Conservation (phyloP, 2,888 invertebrate genomes). For the Mesochorus sp. region DNA sequence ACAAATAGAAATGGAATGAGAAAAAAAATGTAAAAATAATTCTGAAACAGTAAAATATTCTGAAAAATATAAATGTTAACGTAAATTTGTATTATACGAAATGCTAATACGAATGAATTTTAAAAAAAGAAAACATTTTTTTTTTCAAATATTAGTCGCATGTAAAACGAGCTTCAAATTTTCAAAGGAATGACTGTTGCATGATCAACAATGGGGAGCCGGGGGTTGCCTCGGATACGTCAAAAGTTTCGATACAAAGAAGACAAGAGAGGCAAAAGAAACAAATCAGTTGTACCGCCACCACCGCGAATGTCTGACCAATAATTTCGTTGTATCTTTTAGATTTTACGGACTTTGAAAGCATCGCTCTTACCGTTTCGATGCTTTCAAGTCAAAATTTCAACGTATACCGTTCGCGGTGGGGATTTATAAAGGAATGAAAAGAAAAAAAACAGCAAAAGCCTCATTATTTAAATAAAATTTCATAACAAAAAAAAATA, state of each 20-base stretch:
- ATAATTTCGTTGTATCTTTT: slow-evolving; percentile 10
- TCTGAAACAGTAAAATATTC: slow-evolving; percentile 3
- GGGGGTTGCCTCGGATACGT: slow-evolving; percentile 28
- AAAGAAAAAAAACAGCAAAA: slow-evolving; percentile 51
- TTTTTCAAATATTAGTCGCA: not conserved
- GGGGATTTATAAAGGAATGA: slow-evolving; percentile 47
- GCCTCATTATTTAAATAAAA: not conserved
- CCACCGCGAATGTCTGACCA: slow-evolving; percentile 33
- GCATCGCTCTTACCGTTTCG: slow-evolving; percentile 35
- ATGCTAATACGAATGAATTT: no score
- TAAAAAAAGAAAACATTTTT: not conserved
- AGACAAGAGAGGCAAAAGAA: slow-evolving; percentile 21
- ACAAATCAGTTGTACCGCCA: slow-evolving; percentile 35
- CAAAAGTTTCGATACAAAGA: not conserved
- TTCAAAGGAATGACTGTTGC: not conserved
- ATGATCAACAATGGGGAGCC: slow-evolving; percentile 3
- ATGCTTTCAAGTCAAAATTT: slow-evolving; percentile 60
- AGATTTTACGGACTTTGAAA: slow-evolving; percentile 33
- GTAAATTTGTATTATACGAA: not conserved
- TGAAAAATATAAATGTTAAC: not conserved
- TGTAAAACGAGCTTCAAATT: not conserved
- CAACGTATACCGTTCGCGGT: slow-evolving; percentile 43
- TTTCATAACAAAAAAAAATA: slow-evolving; percentile 38
- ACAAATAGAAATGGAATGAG: slow-evolving; percentile 16
- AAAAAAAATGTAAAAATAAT: slow-evolving; percentile 5